Percentiles rank a stretch among this genome's conserved stretches.
phyloP scores from a whole-genome alignment of 2,113 vertebrate species.

The Dipodomys ordii region DNA sequence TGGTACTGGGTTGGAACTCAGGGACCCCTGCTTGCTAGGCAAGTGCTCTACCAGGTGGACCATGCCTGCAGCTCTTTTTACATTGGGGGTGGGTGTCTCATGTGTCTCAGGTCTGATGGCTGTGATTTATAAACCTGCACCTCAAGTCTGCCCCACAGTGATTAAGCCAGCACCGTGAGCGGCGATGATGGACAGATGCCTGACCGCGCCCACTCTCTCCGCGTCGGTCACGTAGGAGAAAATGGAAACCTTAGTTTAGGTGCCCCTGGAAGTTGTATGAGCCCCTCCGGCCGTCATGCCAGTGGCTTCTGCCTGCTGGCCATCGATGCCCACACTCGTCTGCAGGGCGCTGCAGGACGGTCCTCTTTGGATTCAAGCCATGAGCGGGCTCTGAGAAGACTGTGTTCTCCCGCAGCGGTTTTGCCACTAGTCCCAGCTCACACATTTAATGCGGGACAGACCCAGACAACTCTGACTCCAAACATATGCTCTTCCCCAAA shows the following conservation, averaged over 20 bases:
- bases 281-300: neutral
- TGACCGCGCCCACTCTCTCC: neutral
- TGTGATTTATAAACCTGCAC: neutral
- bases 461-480: neutral
- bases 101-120: slow-evolving; percentile 17
- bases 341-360: neutral
- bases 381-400: neutral
- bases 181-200: neutral
- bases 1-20: too few species aligned
- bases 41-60: too few species aligned
- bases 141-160: neutral
- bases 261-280: neutral
- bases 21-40: too few species aligned
- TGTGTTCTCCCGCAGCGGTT: neutral
- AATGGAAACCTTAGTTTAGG: slow-evolving; percentile 16
- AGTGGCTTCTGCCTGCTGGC: neutral
- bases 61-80: too few species aligned
- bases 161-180: neutral
- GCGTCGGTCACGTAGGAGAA: neutral
- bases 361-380: neutral
- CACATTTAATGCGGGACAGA: neutral
- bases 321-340: neutral
- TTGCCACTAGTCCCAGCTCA: neutral
- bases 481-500: slow-evolving; percentile 18
- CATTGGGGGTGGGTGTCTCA: too few species aligned